These are phyloP conservation scores for Anas capensis DNA, from an alignment of 2,797 vertebrate genomes.

Conservation along the genomic window DNA sequence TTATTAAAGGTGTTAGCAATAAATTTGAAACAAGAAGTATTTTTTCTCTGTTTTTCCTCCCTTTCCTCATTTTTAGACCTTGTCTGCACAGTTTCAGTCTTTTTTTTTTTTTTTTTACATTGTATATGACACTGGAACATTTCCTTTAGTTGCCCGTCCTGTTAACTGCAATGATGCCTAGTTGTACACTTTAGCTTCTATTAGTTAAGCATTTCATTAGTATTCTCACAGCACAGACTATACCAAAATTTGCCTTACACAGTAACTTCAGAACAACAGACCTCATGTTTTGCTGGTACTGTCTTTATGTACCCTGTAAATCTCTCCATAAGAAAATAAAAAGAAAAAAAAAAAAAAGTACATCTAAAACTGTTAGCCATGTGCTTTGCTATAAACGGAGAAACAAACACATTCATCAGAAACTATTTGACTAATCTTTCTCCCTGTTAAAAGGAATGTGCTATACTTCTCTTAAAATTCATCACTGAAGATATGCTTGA, in stretches of 20 bases:
- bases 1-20: conserved; percentile 72
- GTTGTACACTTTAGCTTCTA: neutral
- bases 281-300: neutral
- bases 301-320: neutral
- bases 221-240: neutral
- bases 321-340: neutral
- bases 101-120: conserved; percentile 29
- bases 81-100: neutral
- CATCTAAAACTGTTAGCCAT: neutral
- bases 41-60: conserved; percentile 32
- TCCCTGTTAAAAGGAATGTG: neutral
- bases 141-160: neutral
- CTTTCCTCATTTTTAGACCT: neutral
- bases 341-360: neutral
- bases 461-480: neutral
- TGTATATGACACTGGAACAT: neutral
- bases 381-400: neutral
- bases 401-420: neutral
- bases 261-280: neutral
- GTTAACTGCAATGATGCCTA: neutral
- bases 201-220: neutral
- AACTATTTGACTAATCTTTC: neutral
- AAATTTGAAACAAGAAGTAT: conserved; percentile 47
- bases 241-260: neutral
- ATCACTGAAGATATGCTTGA: neutral